phyloP scores from a whole-genome alignment of 2,888 invertebrate genomes.

The Drymonia ruficornis region DNA sequence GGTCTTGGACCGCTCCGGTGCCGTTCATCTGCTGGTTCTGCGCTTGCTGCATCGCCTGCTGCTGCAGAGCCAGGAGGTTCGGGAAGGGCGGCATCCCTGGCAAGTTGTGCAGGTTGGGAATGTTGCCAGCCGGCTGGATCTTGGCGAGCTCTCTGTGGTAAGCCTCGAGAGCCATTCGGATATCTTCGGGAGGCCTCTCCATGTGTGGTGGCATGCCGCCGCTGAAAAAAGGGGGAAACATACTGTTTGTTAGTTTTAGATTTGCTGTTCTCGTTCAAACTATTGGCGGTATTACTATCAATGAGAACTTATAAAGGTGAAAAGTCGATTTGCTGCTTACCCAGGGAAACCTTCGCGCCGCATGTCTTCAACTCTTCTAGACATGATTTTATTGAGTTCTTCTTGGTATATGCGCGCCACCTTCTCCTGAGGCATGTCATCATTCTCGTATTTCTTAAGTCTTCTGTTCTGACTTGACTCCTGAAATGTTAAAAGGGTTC shows the following conservation, averaged over 20 bases:
- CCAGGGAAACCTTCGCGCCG: slow-evolving; percentile 92
- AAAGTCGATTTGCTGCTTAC: slow-evolving; percentile 77
- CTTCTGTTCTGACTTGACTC: slow-evolving; percentile 89
- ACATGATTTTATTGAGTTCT: slow-evolving; percentile 97
- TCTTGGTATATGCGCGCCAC: slow-evolving; percentile 97
- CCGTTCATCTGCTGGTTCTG: slow-evolving; percentile 86
- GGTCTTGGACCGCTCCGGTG: slow-evolving; percentile 90
- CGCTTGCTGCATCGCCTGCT: slow-evolving; percentile 81
- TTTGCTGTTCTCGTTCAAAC: slow-evolving; percentile 76
- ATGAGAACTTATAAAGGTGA: neutral
- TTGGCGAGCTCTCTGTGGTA: slow-evolving; percentile 97
- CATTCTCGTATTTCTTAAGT: slow-evolving; percentile 95
- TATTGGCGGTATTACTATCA: slow-evolving; percentile 13
- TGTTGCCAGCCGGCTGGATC: slow-evolving; percentile 88
- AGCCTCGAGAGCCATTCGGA: slow-evolving; percentile 94
- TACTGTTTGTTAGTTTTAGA: slow-evolving; percentile 87
- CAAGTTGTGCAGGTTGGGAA: slow-evolving; percentile 83
- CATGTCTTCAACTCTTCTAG: slow-evolving; percentile 89
- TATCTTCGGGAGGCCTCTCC: slow-evolving; percentile 90
- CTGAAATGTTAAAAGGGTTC: slow-evolving; percentile 47
- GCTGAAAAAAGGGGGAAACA: slow-evolving; percentile 94
- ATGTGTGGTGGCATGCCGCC: slow-evolving; percentile 87
- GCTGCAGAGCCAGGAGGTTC: slow-evolving; percentile 91
- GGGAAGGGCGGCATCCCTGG: slow-evolving; percentile 85
- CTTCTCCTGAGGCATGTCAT: slow-evolving; percentile 98